Conservation (phyloP, 2,113 vertebrate genomes). For the Tapirus terrestris region DNA sequence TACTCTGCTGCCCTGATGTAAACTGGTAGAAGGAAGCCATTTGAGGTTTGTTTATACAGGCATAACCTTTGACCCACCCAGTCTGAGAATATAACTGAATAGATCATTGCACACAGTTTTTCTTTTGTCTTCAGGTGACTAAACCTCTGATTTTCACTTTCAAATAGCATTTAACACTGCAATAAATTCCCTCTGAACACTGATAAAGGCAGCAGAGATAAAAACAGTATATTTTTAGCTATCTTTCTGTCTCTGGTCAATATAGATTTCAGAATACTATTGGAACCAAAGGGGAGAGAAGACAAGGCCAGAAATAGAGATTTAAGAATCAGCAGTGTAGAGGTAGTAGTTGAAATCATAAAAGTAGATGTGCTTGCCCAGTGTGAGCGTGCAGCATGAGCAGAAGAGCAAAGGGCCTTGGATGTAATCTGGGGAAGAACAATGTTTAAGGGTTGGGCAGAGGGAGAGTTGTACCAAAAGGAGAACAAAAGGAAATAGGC, state of each 20-base stretch:
- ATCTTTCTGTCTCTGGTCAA: not conserved
- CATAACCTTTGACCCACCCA: not conserved
- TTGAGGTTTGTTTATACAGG: not conserved
- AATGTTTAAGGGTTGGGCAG: not conserved
- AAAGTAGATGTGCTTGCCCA: not conserved
- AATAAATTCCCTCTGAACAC: not conserved
- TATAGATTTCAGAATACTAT: not conserved
- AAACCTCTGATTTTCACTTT: conserved; percentile 33
- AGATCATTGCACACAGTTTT: not conserved
- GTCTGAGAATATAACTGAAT: not conserved
- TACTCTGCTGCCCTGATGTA: not conserved
- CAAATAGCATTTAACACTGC: not conserved
- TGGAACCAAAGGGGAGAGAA: not conserved
- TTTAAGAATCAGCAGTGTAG: not conserved
- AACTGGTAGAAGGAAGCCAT: not conserved
- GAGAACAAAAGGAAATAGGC: not conserved
- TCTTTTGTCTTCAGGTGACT: not conserved
- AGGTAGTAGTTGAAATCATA: not conserved
- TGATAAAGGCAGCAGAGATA: not conserved
- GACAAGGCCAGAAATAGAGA: not conserved
- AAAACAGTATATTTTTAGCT: not conserved
- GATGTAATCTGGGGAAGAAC: not conserved
- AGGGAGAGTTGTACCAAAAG: not conserved
- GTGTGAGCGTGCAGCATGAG: not conserved
- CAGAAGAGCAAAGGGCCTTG: not conserved